These are phyloP conservation scores for Strigops habroptila DNA, from an alignment of 2,113 vertebrate genomes.

Conservation along the genomic window DNA sequence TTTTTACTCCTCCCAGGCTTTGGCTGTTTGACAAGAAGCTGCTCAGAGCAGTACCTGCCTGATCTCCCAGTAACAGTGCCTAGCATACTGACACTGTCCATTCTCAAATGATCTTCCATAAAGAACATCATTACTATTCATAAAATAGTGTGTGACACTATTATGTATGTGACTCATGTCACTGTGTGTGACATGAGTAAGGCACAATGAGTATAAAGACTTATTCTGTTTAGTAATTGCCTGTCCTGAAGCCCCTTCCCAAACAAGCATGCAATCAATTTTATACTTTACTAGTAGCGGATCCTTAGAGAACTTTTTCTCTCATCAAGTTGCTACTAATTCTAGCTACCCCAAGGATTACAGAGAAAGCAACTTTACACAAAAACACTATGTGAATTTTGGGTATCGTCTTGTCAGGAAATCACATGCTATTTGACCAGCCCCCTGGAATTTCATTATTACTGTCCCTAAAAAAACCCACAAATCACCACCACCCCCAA, in stretches of 20 bases:
- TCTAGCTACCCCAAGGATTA: background rate
- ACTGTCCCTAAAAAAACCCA: background rate
- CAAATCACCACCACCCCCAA: background rate
- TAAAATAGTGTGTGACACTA: too few species aligned
- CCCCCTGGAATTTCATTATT: background rate
- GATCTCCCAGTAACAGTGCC: background rate
- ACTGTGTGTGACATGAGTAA: background rate
- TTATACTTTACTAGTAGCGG: background rate
- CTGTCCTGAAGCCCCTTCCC: background rate
- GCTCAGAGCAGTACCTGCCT: background rate
- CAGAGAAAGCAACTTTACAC: background rate
- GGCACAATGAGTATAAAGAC: background rate
- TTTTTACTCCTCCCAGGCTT: background rate
- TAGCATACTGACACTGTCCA: background rate
- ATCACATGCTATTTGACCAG: background rate
- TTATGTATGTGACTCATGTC: too few species aligned
- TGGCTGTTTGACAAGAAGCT: background rate
- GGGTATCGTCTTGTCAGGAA: background rate
- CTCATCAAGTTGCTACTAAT: background rate
- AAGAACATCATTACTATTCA: background rate
- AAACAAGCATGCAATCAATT: background rate
- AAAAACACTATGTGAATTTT: background rate
- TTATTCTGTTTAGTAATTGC: background rate
- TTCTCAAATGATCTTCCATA: background rate
- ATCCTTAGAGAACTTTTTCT: background rate